Evolutionary conservation across 1,140 invertebrate genomes (phyloP).

Genomic region (Ips typographus): DNA sequence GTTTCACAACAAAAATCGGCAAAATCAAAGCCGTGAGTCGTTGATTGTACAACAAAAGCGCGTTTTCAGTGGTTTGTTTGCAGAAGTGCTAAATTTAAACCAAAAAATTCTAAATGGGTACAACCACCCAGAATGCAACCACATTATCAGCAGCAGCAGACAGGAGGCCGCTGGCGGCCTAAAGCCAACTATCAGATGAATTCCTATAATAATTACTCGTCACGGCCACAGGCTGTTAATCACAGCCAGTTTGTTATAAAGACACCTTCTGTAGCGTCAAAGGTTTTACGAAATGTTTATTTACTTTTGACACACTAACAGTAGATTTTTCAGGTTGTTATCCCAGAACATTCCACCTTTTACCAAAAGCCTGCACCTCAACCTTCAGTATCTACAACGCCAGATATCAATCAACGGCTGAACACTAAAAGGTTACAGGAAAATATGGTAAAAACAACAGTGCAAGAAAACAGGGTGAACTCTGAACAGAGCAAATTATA

Average conservation of each 20-base stretch:
- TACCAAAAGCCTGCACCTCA: too few species aligned
- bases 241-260: not conserved
- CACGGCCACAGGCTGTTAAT: not conserved
- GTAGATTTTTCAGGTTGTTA: too few species aligned
- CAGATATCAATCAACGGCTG: too few species aligned
- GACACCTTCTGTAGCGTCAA: not conserved
- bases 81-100: not conserved
- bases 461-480: too few species aligned
- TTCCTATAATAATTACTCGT: not conserved
- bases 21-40: constrained; percentile 39
- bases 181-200: not conserved
- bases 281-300: not conserved
- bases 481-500: too few species aligned
- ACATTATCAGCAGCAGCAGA: not conserved
- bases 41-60: not conserved
- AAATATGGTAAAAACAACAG: too few species aligned
- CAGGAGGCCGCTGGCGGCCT: not conserved
- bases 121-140: not conserved
- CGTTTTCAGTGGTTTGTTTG: constrained; percentile 2
- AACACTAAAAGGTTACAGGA: too few species aligned
- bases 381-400: too few species aligned
- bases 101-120: too few species aligned
- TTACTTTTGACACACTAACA: too few species aligned
- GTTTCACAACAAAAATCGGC: constrained; percentile 59
- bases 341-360: too few species aligned